Conservation (phyloP, 2,888 invertebrate species). For the Lacanobia wlatinum region DNA sequence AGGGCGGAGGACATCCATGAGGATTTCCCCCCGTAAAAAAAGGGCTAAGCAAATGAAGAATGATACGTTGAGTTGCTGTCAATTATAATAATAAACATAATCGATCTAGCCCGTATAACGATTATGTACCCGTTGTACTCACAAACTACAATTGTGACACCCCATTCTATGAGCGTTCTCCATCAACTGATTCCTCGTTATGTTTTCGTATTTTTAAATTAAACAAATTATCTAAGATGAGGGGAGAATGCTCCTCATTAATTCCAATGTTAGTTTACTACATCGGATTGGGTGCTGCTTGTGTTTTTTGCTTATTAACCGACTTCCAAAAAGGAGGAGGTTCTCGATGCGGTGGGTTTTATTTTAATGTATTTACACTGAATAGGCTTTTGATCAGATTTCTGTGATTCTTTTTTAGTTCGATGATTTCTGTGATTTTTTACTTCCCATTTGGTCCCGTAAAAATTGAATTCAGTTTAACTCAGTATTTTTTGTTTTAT, state of each 20-base stretch:
- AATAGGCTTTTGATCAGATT: too few relatives aligned
- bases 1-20: too few relatives aligned
- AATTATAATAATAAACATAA: slow-evolving; percentile 32
- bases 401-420: too few relatives aligned
- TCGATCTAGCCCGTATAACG: slow-evolving; percentile 59
- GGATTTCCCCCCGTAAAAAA: too few relatives aligned
- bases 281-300: slow-evolving; percentile 37
- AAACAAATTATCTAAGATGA: slow-evolving; percentile 74
- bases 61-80: slow-evolving; percentile 31
- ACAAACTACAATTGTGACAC: slow-evolving; percentile 37
- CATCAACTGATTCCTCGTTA: slow-evolving; percentile 62
- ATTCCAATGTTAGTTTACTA: slow-evolving; percentile 64
- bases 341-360: too few relatives aligned
- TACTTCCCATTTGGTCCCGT: too few relatives aligned
- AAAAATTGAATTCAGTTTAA: too few relatives aligned
- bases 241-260: slow-evolving; percentile 69
- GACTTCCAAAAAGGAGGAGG: too few relatives aligned
- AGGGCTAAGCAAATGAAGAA: background rate
- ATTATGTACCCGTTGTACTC: slow-evolving; percentile 40
- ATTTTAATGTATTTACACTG: too few relatives aligned
- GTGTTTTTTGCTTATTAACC: background rate
- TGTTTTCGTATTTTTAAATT: slow-evolving; percentile 78
- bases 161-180: slow-evolving; percentile 34
- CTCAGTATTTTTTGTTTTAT: too few relatives aligned
- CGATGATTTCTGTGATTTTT: too few relatives aligned